Percentiles rank a stretch among this genome's conserved stretches.
Conservation (phyloP, 2,888 invertebrate genomes). For the Corythucha ciliata region DNA sequence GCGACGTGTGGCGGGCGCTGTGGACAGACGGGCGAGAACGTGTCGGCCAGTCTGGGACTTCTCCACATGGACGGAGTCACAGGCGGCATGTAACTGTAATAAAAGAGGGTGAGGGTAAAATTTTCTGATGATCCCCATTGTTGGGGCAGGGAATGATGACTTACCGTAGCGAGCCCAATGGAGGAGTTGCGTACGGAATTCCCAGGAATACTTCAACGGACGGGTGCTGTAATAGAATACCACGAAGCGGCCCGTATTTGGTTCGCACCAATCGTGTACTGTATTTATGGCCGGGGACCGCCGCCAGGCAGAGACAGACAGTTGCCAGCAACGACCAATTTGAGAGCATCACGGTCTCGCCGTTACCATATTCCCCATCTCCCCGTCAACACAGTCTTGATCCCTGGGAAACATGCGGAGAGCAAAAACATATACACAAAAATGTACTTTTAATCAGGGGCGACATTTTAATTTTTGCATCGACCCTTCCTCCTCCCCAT, state of each 20-base stretch:
- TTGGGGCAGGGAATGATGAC: too few species aligned
- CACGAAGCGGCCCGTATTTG: slow-evolving; percentile 80
- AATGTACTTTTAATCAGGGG: too few species aligned
- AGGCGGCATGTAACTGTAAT: slow-evolving; percentile 71
- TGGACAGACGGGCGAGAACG: slow-evolving; percentile 78
- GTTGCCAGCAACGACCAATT: slow-evolving; percentile 23
- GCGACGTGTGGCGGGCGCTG: slow-evolving; percentile 55
- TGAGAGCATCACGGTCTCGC: slow-evolving; percentile 23
- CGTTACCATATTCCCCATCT: slow-evolving; percentile 24
- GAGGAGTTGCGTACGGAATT: slow-evolving; percentile 88
- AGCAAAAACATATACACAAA: too few species aligned
- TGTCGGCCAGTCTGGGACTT: slow-evolving; percentile 67
- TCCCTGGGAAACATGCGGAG: too few species aligned
- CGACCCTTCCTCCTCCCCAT: too few species aligned
- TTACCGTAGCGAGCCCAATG: slow-evolving; percentile 69
- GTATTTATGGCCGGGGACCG: slow-evolving; percentile 53
- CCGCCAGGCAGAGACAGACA: slow-evolving; percentile 24
- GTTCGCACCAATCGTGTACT: slow-evolving; percentile 76
- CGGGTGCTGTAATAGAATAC: slow-evolving; percentile 71
- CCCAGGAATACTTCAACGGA: slow-evolving; percentile 86
- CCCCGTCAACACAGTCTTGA: too few species aligned
- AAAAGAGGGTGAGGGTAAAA: neutral
- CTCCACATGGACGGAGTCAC: slow-evolving; percentile 86
- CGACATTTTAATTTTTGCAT: too few species aligned
- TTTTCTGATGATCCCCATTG: neutral